These are phyloP conservation scores for Leptocoma aspasia DNA, from an alignment of 2,113 vertebrate species.

Conservation along the genomic window DNA sequence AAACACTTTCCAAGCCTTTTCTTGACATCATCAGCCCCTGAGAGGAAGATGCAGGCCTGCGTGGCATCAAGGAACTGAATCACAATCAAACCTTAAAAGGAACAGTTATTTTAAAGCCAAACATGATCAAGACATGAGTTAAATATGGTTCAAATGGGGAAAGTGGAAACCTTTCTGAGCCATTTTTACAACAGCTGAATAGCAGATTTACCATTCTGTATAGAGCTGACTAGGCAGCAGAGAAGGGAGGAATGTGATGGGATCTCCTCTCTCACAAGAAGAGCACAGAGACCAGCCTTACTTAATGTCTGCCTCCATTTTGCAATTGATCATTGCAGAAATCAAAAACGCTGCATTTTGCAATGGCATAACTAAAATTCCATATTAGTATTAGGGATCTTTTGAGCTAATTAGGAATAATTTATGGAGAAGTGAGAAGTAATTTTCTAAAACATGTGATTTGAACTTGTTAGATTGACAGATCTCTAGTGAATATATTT, in stretches of 20 bases:
- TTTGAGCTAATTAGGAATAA: not conserved
- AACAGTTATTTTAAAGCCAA: not conserved
- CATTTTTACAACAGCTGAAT: not conserved
- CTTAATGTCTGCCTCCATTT: not conserved
- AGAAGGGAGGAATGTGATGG: not conserved
- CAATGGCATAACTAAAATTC: not conserved
- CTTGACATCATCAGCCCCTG: not conserved
- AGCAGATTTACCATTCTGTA: not conserved
- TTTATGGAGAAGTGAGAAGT: not conserved
- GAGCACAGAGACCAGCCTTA: rapidly evolving
- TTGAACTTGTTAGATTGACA: not conserved
- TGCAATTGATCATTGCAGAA: not conserved
- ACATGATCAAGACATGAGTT: not conserved
- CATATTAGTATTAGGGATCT: not conserved
- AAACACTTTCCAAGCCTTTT: not conserved
- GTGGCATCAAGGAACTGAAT: not conserved
- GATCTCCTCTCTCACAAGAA: not conserved
- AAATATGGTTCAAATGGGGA: not conserved
- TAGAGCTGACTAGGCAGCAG: not conserved
- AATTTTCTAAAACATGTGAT: not conserved
- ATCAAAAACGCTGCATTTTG: not conserved
- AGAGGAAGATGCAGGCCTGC: not conserved
- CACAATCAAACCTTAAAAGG: not conserved
- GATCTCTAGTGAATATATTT: not conserved
- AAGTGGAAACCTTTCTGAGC: not conserved